Base-by-base conservation (phyloP, 2,888 invertebrate genomes). In the Catocala fraxini region DNA sequence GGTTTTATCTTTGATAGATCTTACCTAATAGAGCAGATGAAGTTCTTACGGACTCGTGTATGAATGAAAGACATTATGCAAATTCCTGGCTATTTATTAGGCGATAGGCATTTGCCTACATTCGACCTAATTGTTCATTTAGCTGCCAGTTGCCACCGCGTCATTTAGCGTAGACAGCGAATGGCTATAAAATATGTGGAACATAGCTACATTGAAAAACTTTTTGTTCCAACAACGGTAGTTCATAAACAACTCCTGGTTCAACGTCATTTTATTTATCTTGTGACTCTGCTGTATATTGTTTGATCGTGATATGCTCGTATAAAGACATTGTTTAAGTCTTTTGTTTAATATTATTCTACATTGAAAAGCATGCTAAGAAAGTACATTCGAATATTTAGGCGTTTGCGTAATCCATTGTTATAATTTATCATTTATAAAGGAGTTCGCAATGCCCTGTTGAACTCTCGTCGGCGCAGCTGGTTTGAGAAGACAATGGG, bases 41-140 rank as follows among this genome's bases (percentile, higher is more conserved):
- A 33, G 55, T 51, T 64, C 60, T 63, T 33, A 63, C 34, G 52
- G 49, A 66, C 53, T 51, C 61, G 56, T 58, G 43, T 59, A 13
- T 25, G 15, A 65, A 65, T 60, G 41, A 62, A 53, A 59, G 35
- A 65, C 55, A 51, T 46, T 33, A 55, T 46, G 47, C 42, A 59
- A 67, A 73, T 64, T 60, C 63, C 67, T 53, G 48, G 51, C 56
- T 41, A 54, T 71, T 66, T 75, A 78, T 70, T 75, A 71, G 64
- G 62, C 64, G 68, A 63, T 73, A 63, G 55, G 63, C 66, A 73
- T 74, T 77, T 67, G 69, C 64, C 68, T 71, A 71, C 63, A 75
- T 75, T 68, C 73, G 79, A 72, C 80, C 81, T 77, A 80, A 72
- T 73, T 76, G 69, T 61, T 70, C 67, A 74, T 71, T 70, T 74